Base-by-base conservation (phyloP, 2,888 invertebrate genomes). In the Desoria tigrina region DNA sequence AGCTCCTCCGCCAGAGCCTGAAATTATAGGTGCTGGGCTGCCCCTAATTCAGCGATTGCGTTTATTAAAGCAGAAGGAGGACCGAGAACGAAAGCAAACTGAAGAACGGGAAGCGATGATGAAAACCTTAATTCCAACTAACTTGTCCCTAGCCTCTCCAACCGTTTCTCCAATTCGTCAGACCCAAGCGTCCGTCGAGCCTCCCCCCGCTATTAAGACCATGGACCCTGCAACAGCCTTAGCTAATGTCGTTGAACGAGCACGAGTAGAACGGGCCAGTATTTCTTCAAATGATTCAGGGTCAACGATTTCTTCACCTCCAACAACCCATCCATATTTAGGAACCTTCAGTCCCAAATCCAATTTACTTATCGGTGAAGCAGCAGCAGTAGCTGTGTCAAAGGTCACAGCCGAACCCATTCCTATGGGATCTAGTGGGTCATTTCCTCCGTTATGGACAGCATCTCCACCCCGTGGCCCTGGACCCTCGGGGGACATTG, bases 41-140 rank as follows among this genome's bases (percentile, higher is more conserved):
- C 93, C 92, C 0, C 81, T 93, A 27, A 81, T 93, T 9, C 87
- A 90, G 57, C 42, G 92, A 64, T 81, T 93, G 58, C 87, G 90
- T 77, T 81, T 92, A 80, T n/a, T n/a, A n/a, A n/a, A n/a, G n/a
- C n/a, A n/a, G n/a, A n/a, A n/a, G n/a, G n/a, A n/a, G n/a, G n/a
- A n/a, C n/a, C n/a, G n/a, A n/a, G n/a, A n/a, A n/a, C n/a, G n/a
- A n/a, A n/a, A n/a, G n/a, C n/a, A n/a, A 55, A 65, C 77, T 54
- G 81, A 83, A 79, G 85, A 85, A 76, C 83, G 84, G 77, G 85
- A 86, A 79, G 85, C 84, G 77, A 67, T 72, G 69, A 62, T 69
- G 42, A 63, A 67, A 49, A 67, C 64, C 28, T 61, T 69, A 2
- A 65, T 68, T 42, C 83, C 77, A n/a, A n/a, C n/a, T n/a, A n/a